Base-by-base conservation (phyloP, 2,113 vertebrate species). In the Urocitellus parryii region DNA sequence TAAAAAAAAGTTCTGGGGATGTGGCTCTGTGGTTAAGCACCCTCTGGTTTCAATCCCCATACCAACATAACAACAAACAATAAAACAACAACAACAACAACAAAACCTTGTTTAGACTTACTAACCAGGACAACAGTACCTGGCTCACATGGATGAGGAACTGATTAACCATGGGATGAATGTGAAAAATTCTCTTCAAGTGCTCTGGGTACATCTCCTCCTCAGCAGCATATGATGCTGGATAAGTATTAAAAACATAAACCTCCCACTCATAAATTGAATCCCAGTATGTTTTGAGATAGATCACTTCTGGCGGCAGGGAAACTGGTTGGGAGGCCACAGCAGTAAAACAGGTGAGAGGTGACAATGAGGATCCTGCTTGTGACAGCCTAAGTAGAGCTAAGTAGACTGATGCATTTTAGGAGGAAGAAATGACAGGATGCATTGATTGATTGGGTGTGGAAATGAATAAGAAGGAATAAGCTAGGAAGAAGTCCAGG, bases 211-310 rank as follows among this genome's bases (percentile, higher is more conserved):
- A 20, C 4, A 56, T 58, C 39, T 72, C 63, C 51, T 86, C 51
- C 72, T 27, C n/a, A 42, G 48, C 25, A 70, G 25, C 27, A 67
- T 16, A 25, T 29, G 81, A 70, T 74, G 70, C 65, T 91, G 20
- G 73, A 45, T 9, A 53, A 29, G 37, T 65, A 67, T 34, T 56
- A 58, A 95, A 67, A n/a, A 87, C 7, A 5, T 45, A 45, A 70
- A 58, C 29, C 20, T 95, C 39, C 68, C 82, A 53, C n/a, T 91
- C 58, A 84, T 70, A 63, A 82, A 88, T 93, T 89, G 67, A 37
- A 68, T 63, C 95, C 37, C 83, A 70, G 67, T 72, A 25, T 74
- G 68, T 67, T 96, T 90, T 91, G 82, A 96, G 93, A 82, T 89
- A 18, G 17, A 48, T 76, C 68, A 72, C 34, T 91, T 82, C 76